Evolutionary conservation across 2,888 invertebrate species (phyloP), one percentile per base, ranked within the genome.

Genomic region (Drosophila cracens): DNA sequence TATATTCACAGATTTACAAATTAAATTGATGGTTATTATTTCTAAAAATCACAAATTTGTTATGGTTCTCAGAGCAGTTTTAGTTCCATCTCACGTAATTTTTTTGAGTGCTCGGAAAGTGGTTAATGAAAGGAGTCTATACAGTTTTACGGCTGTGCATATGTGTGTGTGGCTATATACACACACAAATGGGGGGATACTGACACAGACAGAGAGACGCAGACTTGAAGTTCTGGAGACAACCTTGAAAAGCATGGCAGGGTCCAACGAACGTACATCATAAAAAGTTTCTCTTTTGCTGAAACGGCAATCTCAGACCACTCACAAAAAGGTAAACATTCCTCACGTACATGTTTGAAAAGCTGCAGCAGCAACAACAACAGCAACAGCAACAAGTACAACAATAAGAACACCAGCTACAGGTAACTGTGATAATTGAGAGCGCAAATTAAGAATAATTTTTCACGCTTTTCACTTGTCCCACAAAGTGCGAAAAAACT

Each of bases 191-290:
- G 51, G 4, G 11, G n/a, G 36, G 34, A 36, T 25, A 18, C 27
- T 54, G 36, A 21, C 34, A 36, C 54, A 56, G 54, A 56, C 54
- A 56, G 38, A 70, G n/a, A 31, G 29, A 38, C 21, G 53, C 38
- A 58, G 59, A 68, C 59, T 56, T 64, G 65, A 70, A 64, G 36
- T 59, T 70, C 79, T 65, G 69, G 73, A 75, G 82, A 69, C 85
- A 85, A 85, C 85, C 85, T 85, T 85, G 85, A 85, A 85, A 87
- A 71, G 74, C 70, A 77, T 74, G 60, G 81, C 71, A 59, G 87
- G 73, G 87, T 81, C 82, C 86, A 85, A 84, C 82, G 87, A 86
- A 85, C 84, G 87, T 75, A 74, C 79, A 86, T 79, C 79, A 86
- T 79, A 82, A 84, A 82, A 67, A 83, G 82, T 82, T 80, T 79